Evolutionary conservation across 64 coral and sea anemone species (phyloP).

Genomic region (Montipora foliosa): DNA sequence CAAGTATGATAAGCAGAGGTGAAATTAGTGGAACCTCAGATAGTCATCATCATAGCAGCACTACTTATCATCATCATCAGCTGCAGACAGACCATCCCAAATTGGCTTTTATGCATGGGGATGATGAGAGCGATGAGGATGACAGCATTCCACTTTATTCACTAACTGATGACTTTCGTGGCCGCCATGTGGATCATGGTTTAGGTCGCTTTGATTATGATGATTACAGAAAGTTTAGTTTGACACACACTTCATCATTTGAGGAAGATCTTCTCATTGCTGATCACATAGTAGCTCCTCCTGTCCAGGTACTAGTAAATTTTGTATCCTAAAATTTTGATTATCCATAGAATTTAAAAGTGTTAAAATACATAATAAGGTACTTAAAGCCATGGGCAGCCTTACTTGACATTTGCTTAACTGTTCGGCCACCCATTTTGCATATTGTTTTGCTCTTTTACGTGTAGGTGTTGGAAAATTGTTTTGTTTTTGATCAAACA

Average conservation of each 20-base stretch:
- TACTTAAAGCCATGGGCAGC: no score
- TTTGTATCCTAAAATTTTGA: neutral
- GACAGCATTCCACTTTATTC: conserved; percentile 84
- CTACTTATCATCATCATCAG: neutral
- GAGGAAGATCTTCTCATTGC: conserved; percentile 88
- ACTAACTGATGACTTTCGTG: conserved; percentile 71
- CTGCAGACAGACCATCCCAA: conserved; percentile 45
- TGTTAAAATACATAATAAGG: no score
- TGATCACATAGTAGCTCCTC: conserved; percentile 73
- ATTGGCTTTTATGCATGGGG: conserved; percentile 80
- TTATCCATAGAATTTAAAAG: no score
- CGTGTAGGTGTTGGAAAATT: no score
- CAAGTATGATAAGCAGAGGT: neutral
- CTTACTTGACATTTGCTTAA: no score
- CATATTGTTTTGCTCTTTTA: no score
- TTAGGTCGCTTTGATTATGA: conserved; percentile 66
- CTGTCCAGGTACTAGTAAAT: conserved; percentile 53
- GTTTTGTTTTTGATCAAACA: no score
- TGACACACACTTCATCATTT: conserved; percentile 79
- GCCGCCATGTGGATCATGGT: conserved; percentile 67
- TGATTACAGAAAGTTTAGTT: conserved; percentile 75
- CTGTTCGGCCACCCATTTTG: no score
- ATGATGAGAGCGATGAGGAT: conserved; percentile 91
- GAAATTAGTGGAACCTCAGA: conserved; percentile 2
- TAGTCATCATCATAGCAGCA: neutral